Percentiles rank a stretch among this genome's conserved stretches.
phyloP scores from a whole-genome alignment of 2,888 invertebrate species.

The Morpho achilles region DNA sequence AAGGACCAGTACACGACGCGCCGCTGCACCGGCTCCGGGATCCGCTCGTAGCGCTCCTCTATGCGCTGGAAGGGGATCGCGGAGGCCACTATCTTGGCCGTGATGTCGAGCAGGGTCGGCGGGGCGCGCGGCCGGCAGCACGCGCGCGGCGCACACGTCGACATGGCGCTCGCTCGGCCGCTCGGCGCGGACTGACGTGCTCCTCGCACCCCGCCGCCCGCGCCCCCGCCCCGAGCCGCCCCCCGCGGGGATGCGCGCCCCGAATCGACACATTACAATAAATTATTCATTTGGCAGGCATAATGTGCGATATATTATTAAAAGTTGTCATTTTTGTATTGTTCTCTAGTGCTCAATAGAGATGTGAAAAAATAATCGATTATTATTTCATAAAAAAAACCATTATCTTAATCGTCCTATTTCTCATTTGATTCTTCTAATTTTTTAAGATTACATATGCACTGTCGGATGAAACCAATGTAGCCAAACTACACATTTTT shows the following conservation, averaged over 20 bases:
- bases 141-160: slow-evolving; percentile 75
- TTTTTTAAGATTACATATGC: too few species aligned
- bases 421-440: too few species aligned
- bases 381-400: too few species aligned
- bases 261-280: slow-evolving; percentile 72
- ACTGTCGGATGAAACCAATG: too few species aligned
- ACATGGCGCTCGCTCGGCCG: slow-evolving; percentile 77
- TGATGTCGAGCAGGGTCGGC: slow-evolving; percentile 88
- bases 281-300: slow-evolving; percentile 77
- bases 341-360: too few species aligned
- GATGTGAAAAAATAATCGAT: too few species aligned
- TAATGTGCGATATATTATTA: slow-evolving; percentile 79
- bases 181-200: slow-evolving; percentile 71
- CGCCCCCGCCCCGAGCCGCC: slow-evolving; percentile 28
- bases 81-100: slow-evolving; percentile 90
- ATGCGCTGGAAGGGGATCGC: slow-evolving; percentile 92
- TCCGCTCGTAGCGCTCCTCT: slow-evolving; percentile 91
- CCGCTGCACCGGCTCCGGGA: slow-evolving; percentile 93
- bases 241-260: slow-evolving; percentile 65
- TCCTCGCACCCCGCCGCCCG: slow-evolving; percentile 39
- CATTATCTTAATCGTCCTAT: too few species aligned
- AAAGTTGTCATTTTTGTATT: slow-evolving; percentile 72
- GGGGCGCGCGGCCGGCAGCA: slow-evolving; percentile 81
- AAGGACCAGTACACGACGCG: slow-evolving; percentile 94
- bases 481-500: too few species aligned